Evolutionary conservation across 2,888 invertebrate species (phyloP).

Genomic region (Folsomia manolachei): DNA sequence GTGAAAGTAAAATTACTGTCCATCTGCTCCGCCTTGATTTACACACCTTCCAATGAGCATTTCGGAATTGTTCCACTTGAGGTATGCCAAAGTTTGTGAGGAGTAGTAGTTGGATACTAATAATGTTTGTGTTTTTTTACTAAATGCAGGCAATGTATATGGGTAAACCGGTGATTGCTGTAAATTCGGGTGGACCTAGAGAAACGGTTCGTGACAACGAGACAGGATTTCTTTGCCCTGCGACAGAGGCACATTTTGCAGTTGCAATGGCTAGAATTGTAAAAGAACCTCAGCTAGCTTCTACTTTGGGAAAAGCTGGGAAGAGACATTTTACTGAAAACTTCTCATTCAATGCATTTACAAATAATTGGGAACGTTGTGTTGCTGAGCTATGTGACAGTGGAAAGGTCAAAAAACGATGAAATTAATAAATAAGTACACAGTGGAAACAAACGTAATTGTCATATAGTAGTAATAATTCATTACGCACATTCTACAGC

Average conservation of each 20-base stretch:
- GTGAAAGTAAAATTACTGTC: constrained; percentile 79
- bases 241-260: constrained; percentile 69
- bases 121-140: background rate
- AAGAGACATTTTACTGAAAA: constrained; percentile 69
- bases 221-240: constrained; percentile 77
- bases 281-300: constrained; percentile 61
- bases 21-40: constrained; percentile 75
- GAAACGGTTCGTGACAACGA: constrained; percentile 81
- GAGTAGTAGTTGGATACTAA: background rate
- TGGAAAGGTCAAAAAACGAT: constrained; percentile 3
- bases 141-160: constrained; percentile 93
- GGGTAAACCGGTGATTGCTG: constrained; percentile 88
- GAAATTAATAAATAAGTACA: too few species aligned
- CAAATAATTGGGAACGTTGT: constrained; percentile 63
- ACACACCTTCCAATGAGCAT: constrained; percentile 96
- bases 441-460: background rate
- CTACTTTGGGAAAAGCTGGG: constrained; percentile 73
- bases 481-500: constrained; percentile 2
- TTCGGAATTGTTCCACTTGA: constrained; percentile 99
- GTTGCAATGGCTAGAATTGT: constrained; percentile 71
- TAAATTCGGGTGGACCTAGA: constrained; percentile 90
- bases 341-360: constrained; percentile 82
- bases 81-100: too few species aligned
- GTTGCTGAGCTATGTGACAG: constrained; percentile 48
- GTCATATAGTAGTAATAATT: constrained; percentile 6